Evolutionary conservation across 2,888 invertebrate species (phyloP), one percentile per base, ranked within the genome.

Genomic region (Hirtodrosophila alboralis): DNA sequence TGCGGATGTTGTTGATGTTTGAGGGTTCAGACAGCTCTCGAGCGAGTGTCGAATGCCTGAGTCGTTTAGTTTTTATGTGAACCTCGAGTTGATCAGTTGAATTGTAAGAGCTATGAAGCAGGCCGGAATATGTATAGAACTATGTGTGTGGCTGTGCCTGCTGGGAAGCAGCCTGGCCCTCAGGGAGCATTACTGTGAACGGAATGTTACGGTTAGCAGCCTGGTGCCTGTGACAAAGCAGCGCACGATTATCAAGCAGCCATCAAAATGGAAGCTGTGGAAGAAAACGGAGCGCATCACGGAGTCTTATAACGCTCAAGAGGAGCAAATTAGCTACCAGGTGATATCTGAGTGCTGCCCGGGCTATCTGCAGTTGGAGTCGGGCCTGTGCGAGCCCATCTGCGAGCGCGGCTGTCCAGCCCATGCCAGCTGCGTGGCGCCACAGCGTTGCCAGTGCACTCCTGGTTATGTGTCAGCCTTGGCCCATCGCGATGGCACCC

Each of bases 351-450:
- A 58, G 9, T 88, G 89, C 28, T 88, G 88, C 9, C 63, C 68
- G 0, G 89, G 88, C 12, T 89, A 79, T 28, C 1, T 44, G 10
- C 59, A 80, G 44, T 38, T 78, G 13, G 73, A 73, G 3, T 61
- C 69, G 3, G 64, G 74, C 0, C 30, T 84, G 4, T 88, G 88
- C 37, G 87, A 85, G 40, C 88, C 89, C 5, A 33, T 72, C 18
- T 88, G 88, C 10, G 58, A 61, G 3, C 66, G 76, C 0, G 86
- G 78, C 6, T 88, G 88, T 13, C 88, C 88, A 0, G 61, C 68
- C 3, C 61, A 68, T 40, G 81, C 89, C 12, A 74, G 61, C 13
- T 88, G 88, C 38, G 79, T 81, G 8, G 86, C 84, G 0, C 88
- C 88, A 0, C 75, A 84, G 18, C 72, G 73, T 1, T 88, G 88